Percentiles rank a stretch among this genome's conserved stretches.
phyloP scores from a whole-genome alignment of 2,888 invertebrate genomes.

The Pandemis heparana region DNA sequence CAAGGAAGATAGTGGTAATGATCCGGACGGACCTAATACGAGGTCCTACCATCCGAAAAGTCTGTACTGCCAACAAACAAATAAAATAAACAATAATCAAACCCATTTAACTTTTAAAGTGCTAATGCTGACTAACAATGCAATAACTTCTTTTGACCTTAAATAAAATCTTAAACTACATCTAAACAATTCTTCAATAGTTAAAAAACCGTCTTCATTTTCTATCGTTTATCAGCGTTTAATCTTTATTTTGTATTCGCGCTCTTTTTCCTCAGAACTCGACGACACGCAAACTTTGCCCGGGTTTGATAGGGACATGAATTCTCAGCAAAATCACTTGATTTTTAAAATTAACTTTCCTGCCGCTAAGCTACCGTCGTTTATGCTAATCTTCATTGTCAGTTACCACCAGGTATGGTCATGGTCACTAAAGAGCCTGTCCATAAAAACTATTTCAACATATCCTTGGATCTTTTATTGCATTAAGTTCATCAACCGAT shows the following conservation, averaged over 20 bases:
- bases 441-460: background rate
- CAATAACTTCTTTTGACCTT: constrained; percentile 9
- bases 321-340: background rate
- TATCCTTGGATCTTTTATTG: constrained; percentile 14
- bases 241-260: background rate
- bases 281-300: background rate
- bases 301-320: background rate
- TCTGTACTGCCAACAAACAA: background rate
- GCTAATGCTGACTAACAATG: background rate
- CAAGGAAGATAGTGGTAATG: too few relatives aligned
- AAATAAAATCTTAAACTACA: background rate
- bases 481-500: constrained; percentile 29
- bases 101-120: constrained; percentile 31
- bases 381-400: background rate
- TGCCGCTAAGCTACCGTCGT: background rate
- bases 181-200: background rate
- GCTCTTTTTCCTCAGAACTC: background rate
- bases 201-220: background rate
- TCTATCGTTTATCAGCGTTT: background rate
- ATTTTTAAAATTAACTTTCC: background rate
- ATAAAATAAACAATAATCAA: constrained; percentile 12
- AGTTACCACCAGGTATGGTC: background rate
- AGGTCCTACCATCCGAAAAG: too few relatives aligned
- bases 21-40: too few relatives aligned
- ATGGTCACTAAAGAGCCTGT: background rate